Evolutionary conservation across 2,888 invertebrate genomes (phyloP).

Genomic region (Eucera pruinosa): DNA sequence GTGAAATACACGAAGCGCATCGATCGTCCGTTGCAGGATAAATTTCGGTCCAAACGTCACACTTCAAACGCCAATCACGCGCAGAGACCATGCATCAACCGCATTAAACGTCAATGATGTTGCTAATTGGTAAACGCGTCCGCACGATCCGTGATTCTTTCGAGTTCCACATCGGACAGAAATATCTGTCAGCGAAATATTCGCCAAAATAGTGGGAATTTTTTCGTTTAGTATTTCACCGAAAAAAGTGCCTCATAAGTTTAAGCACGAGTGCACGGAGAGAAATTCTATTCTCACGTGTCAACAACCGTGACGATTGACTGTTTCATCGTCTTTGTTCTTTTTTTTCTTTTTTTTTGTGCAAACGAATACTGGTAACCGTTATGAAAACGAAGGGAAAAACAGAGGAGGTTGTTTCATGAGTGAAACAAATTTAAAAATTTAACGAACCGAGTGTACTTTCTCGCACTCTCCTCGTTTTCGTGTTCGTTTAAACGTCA

Average conservation of each 20-base stretch:
- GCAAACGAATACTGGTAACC: background rate
- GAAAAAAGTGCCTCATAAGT: background rate
- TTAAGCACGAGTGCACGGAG: background rate
- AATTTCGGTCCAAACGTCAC: conserved; percentile 37
- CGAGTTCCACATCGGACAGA: background rate
- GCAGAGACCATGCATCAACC: conserved; percentile 17
- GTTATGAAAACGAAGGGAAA: background rate
- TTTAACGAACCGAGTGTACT: conserved; percentile 9
- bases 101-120: conserved; percentile 46
- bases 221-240: background rate
- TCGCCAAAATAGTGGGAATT: background rate
- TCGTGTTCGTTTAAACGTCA: conserved; percentile 10
- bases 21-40: background rate
- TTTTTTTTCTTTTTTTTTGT: background rate
- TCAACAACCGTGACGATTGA: background rate
- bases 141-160: background rate
- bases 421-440: conserved; percentile 27
- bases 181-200: too few relatives aligned
- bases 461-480: background rate
- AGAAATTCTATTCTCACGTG: conserved; percentile 7
- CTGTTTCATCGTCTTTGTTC: background rate
- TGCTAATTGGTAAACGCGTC: conserved; percentile 42
- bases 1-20: too few relatives aligned
- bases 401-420: background rate
- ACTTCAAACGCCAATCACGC: conserved; percentile 37